A percentile compares a stretch with the other conserved stretches of the same genome.
These are phyloP conservation scores for Pseudanteris insignis DNA, from an alignment of 2,888 invertebrate species.

Conservation along the genomic window DNA sequence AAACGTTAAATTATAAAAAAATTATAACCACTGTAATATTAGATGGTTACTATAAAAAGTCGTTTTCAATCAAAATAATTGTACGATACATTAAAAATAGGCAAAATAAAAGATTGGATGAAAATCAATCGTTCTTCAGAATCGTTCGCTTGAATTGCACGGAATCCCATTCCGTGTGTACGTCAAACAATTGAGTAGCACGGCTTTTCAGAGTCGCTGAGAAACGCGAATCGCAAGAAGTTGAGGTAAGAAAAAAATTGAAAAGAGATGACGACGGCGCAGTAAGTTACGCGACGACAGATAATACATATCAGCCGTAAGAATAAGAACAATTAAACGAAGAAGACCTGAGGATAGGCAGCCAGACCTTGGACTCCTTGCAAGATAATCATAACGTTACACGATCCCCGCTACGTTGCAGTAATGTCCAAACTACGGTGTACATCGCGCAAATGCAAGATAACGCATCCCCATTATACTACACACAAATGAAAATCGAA, in stretches of 20 bases:
- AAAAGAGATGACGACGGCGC: conserved; percentile 4
- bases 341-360: conserved; percentile 48
- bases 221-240: too few species aligned
- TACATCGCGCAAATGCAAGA: conserved; percentile 53
- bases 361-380: conserved; percentile 65
- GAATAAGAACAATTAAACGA: conserved; percentile 57
- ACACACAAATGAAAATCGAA: conserved; percentile 40
- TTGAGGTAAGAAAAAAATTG: conserved; percentile 2
- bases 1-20: too few species aligned
- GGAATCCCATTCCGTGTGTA: too few species aligned
- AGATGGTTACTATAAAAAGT: too few species aligned
- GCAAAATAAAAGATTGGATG: too few species aligned
- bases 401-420: conserved; percentile 61
- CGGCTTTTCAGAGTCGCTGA: too few species aligned
- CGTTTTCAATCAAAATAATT: too few species aligned
- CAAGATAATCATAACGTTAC: conserved; percentile 63
- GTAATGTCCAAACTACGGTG: conserved; percentile 60
- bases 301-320: conserved; percentile 47
- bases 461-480: conserved; percentile 46
- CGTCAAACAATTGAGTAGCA: too few species aligned
- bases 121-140: too few species aligned
- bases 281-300: conserved; percentile 24
- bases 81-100: too few species aligned
- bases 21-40: too few species aligned
- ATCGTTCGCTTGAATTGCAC: too few species aligned